These are phyloP conservation scores for Agrotis ipsilon DNA, from an alignment of 2,888 invertebrate genomes.

Conservation along the genomic window DNA sequence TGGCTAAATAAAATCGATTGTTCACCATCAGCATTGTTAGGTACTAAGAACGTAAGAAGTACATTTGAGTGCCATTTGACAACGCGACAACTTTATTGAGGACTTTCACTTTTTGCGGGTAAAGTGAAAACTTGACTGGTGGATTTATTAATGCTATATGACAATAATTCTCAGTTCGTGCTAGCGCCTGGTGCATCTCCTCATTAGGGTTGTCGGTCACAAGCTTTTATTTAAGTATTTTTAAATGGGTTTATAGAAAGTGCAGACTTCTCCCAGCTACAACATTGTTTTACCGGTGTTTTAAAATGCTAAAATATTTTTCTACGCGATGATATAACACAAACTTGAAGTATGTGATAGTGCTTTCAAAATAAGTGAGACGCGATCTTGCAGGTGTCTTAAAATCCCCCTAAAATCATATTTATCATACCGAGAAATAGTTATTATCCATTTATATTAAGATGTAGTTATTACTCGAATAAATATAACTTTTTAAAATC, in stretches of 20 bases:
- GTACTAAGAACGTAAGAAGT: slow-evolving; percentile 73
- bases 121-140: slow-evolving; percentile 43
- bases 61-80: slow-evolving; percentile 85
- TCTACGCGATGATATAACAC: slow-evolving; percentile 81
- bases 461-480: slow-evolving; percentile 92
- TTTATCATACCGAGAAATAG: slow-evolving; percentile 90
- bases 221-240: slow-evolving; percentile 62
- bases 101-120: slow-evolving; percentile 56
- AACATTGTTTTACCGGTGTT: slow-evolving; percentile 78
- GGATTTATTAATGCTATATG: slow-evolving; percentile 37
- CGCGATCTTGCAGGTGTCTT: slow-evolving; percentile 83
- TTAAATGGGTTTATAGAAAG: slow-evolving; percentile 63
- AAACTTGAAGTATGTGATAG: slow-evolving; percentile 86
- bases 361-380: slow-evolving; percentile 78
- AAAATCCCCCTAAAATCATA: slow-evolving; percentile 87
- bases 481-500: slow-evolving; percentile 90
- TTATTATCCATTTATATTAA: slow-evolving; percentile 90
- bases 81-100: slow-evolving; percentile 69
- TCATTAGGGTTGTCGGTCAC: slow-evolving; percentile 59
- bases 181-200: slow-evolving; percentile 35
- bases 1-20: slow-evolving; percentile 39
- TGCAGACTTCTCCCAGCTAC: slow-evolving; percentile 77
- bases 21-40: slow-evolving; percentile 50
- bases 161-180: slow-evolving; percentile 27
- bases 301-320: slow-evolving; percentile 84